Conservation (phyloP, 2,797 vertebrate species). For the Aeoliscus strigatus region DNA sequence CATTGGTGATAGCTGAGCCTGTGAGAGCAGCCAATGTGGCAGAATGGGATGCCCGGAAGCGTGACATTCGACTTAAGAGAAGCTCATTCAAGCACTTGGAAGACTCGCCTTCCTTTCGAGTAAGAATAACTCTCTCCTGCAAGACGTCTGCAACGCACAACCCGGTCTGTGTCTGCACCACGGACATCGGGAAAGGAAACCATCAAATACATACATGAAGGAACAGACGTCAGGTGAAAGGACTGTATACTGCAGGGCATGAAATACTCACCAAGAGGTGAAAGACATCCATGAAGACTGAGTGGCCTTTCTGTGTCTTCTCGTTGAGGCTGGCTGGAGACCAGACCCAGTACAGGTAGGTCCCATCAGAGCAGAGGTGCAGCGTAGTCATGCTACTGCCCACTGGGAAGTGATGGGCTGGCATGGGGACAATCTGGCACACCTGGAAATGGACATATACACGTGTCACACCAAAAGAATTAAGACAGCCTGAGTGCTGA, state of each 20-base stretch:
- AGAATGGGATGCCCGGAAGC: constrained; percentile 94
- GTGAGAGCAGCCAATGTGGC: constrained; percentile 95
- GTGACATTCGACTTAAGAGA: constrained; percentile 93
- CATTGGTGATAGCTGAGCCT: constrained; percentile 96
- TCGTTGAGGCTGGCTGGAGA: constrained; percentile 96
- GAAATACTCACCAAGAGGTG: constrained; percentile 80
- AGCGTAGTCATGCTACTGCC: constrained; percentile 96
- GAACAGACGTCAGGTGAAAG: background rate
- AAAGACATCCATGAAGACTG: constrained; percentile 98
- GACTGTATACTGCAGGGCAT: background rate
- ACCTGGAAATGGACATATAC: constrained; percentile 71
- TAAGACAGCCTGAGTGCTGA: background rate
- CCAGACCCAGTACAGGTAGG: constrained; percentile 98
- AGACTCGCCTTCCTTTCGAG: constrained; percentile 96
- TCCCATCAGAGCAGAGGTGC: constrained; percentile 95
- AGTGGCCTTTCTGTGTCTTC: constrained; percentile 98
- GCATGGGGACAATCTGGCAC: constrained; percentile 91
- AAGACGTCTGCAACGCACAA: constrained; percentile 82
- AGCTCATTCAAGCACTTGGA: constrained; percentile 99
- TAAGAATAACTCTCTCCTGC: constrained; percentile 92
- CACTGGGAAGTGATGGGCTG: constrained; percentile 89
- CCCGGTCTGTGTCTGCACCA: constrained; percentile 82
- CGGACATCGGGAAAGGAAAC: constrained; percentile 1
- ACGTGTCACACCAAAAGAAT: constrained; percentile 1
- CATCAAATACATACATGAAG: constrained; percentile 1